Evolutionary conservation across 2,888 invertebrate species (phyloP).

Genomic region (Uloborus plumipes): DNA sequence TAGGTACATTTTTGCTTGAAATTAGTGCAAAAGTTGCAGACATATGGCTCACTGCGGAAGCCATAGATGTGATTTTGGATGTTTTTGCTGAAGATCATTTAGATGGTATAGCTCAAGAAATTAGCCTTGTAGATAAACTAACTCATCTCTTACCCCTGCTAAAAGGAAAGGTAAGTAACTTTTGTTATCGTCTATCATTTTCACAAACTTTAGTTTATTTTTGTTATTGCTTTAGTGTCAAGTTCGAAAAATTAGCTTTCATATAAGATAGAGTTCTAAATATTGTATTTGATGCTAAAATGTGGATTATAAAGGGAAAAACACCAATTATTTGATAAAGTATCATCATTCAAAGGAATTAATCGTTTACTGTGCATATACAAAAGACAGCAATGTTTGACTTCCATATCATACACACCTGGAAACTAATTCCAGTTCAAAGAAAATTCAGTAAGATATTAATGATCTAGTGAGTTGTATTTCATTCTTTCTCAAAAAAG

Average conservation of each 20-base stretch:
- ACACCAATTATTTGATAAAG: no score
- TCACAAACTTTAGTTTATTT: no score
- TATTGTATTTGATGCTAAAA: neutral
- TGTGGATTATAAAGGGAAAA: no score
- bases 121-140: conserved; percentile 78
- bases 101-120: conserved; percentile 77
- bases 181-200: neutral
- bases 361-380: no score
- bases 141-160: conserved; percentile 76
- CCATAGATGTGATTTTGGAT: conserved; percentile 82
- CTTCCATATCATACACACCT: no score
- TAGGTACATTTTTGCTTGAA: conserved; percentile 77
- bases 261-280: neutral
- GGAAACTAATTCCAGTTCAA: no score
- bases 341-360: no score
- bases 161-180: conserved; percentile 77
- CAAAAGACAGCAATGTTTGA: no score
- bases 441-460: no score
- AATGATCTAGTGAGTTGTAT: no score
- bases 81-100: conserved; percentile 84
- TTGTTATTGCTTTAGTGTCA: neutral
- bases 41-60: conserved; percentile 82
- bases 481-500: no score
- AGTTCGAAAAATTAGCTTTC: neutral
- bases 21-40: conserved; percentile 76